Evolutionary conservation across 2,888 invertebrate species (phyloP).

Genomic region (Lithophane leautieri): DNA sequence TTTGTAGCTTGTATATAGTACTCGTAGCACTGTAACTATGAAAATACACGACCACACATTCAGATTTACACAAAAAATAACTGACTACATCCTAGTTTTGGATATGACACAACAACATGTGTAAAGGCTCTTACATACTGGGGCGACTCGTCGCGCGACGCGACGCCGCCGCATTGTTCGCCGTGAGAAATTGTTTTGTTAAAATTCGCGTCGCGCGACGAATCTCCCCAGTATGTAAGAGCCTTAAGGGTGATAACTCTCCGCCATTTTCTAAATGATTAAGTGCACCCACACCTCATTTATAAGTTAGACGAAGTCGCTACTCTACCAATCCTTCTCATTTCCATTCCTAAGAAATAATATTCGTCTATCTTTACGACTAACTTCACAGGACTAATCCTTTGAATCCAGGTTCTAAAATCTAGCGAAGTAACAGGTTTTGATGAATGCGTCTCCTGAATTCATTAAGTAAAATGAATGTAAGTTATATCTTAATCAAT

Average conservation of each 20-base stretch:
- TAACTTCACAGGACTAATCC: slow-evolving; percentile 18
- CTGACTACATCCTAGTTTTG: not conserved
- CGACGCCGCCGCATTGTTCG: no score
- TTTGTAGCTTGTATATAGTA: no score
- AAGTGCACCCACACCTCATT: not conserved
- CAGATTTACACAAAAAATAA: not conserved
- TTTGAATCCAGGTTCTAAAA: slow-evolving; percentile 8
- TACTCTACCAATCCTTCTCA: not conserved
- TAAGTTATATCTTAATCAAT: slow-evolving; percentile 57
- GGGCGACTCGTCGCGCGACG: no score
- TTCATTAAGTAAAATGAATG: slow-evolving; percentile 35
- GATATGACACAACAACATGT: no score
- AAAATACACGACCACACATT: not conserved
- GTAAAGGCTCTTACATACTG: no score
- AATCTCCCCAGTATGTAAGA: no score
- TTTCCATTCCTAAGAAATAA: slow-evolving; percentile 16
- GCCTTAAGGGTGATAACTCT: no score
- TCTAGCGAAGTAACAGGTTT: slow-evolving; percentile 21
- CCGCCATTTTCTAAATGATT: not conserved
- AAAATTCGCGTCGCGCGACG: no score
- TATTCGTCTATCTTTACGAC: not conserved
- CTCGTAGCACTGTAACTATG: not conserved
- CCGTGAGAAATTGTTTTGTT: no score
- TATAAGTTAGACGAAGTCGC: not conserved
- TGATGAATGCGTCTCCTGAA: slow-evolving; percentile 30